Base-by-base conservation (phyloP, 2,888 invertebrate species). In the Drosophila mettleri region DNA sequence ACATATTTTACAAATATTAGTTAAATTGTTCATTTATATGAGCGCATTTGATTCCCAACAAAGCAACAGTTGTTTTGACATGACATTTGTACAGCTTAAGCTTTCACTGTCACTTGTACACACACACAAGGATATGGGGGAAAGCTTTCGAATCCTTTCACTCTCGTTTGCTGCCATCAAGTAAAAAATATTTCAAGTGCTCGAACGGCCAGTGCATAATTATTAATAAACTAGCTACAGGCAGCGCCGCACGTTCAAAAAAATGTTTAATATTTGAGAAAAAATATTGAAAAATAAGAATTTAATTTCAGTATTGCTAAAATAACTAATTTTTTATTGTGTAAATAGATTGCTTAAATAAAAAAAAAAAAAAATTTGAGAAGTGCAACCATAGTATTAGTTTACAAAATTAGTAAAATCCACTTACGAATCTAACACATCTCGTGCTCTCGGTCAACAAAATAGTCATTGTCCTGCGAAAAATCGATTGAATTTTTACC, bases 401-500 rank as follows among this genome's bases (percentile, higher is more conserved):
- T 39, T 16, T 45, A 18, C 3, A 33, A 9, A 1, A 22, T 34
- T 10, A 33, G 14, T 9, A 27, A 16, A 36, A 14, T 1, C 9
- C 27, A 45, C 12, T 27, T 27, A 12, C 18, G 9, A 57, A 45
- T 36, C 9, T 34, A 5, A 12, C 31, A 14, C 8, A 24, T 29
- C 16, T 59, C 27, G 2, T 29, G 27, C 48, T 55, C 59, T 76
- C 41, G 78, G 74, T 70, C 65, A 78, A 80, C 74, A 67, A 69
- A 64, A 41, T 53, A 73, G 55, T 69, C 67, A 62, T 79, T 86
- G 72, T 79, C 74, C 83, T 83, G 86, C n/a, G 83, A 88, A 84
- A 84, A 84, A 84, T 84, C 83, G 88, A 84, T 84, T 83, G 39
- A 49, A 52, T 68, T 86, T 69, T 51, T 69, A 61, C 73, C 70